Conservation (phyloP, 2,797 vertebrate genomes). For the Spea hammondii region DNA sequence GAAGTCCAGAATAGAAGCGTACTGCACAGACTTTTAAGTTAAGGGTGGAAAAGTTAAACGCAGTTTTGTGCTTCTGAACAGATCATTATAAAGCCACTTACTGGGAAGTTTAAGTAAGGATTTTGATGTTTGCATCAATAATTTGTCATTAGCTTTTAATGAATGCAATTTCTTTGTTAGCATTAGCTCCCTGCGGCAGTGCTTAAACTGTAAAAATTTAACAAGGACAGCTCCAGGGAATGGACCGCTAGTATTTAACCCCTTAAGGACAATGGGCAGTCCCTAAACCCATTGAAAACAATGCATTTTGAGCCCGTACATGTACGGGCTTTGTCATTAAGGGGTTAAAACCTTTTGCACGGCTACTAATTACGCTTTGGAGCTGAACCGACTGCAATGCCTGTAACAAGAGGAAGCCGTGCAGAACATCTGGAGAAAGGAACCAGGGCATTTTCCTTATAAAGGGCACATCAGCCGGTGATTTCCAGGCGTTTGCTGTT, state of each 20-base stretch:
- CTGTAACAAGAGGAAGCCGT: slow-evolving; percentile 29
- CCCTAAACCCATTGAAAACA: too few relatives aligned
- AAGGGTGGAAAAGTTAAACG: slow-evolving; percentile 24
- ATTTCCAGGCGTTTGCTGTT: slow-evolving; percentile 15
- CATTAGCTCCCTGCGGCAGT: slow-evolving; percentile 46
- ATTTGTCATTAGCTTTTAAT: slow-evolving; percentile 53
- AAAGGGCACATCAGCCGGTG: slow-evolving; percentile 35
- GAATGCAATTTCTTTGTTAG: slow-evolving; percentile 52
- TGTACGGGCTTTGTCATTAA: too few relatives aligned
- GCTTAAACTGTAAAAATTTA: slow-evolving; percentile 52
- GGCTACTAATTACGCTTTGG: slow-evolving; percentile 45
- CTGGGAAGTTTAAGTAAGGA: slow-evolving; percentile 51
- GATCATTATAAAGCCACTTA: slow-evolving; percentile 51
- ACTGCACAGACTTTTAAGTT: slow-evolving; percentile 26
- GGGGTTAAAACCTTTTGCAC: slow-evolving; percentile 37
- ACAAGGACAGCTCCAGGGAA: slow-evolving; percentile 50
- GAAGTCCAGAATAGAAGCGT: not conserved
- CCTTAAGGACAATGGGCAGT: too few relatives aligned
- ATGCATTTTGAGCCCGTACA: too few relatives aligned
- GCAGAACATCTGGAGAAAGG: slow-evolving; percentile 47
- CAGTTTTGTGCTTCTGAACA: slow-evolving; percentile 14
- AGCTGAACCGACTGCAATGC: slow-evolving; percentile 30
- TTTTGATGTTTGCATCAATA: slow-evolving; percentile 54
- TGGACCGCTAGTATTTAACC: slow-evolving; percentile 30
- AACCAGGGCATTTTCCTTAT: slow-evolving; percentile 23